These are phyloP conservation scores for Motacilla alba DNA, from an alignment of 2,113 vertebrate genomes.

Conservation along the genomic window DNA sequence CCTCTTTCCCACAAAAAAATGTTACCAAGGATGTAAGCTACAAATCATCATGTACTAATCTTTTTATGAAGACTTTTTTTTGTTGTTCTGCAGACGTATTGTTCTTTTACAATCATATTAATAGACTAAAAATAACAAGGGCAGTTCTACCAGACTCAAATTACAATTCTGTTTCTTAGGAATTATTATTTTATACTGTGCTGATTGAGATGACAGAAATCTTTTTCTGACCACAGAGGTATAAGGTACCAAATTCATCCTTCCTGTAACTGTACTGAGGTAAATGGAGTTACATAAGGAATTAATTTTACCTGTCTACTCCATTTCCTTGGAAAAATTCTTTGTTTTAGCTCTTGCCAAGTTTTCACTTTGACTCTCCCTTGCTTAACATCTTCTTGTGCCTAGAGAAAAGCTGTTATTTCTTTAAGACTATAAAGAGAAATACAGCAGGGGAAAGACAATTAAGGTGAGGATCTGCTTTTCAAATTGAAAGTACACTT, in stretches of 20 bases:
- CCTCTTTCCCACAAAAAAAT: neutral
- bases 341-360: constrained; percentile 9
- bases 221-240: constrained; percentile 5
- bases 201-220: neutral
- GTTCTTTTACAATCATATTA: constrained; percentile 14
- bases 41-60: neutral
- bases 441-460: neutral
- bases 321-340: constrained; percentile 42
- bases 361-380: neutral
- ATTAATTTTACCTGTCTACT: constrained; percentile 50
- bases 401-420: neutral
- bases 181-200: neutral
- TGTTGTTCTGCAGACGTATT: neutral
- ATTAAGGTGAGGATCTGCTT: neutral
- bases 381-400: neutral
- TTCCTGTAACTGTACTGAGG: neutral
- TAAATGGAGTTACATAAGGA: constrained; percentile 42
- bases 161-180: neutral
- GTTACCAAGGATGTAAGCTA: neutral
- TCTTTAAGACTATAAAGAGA: neutral
- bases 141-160: neutral
- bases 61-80: neutral
- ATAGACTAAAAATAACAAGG: constrained; percentile 10
- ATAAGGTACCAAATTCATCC: constrained; percentile 26
- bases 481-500: neutral